Evolutionary conservation across 2,113 vertebrate genomes (phyloP).

Genomic region (Carettochelys insculpta): DNA sequence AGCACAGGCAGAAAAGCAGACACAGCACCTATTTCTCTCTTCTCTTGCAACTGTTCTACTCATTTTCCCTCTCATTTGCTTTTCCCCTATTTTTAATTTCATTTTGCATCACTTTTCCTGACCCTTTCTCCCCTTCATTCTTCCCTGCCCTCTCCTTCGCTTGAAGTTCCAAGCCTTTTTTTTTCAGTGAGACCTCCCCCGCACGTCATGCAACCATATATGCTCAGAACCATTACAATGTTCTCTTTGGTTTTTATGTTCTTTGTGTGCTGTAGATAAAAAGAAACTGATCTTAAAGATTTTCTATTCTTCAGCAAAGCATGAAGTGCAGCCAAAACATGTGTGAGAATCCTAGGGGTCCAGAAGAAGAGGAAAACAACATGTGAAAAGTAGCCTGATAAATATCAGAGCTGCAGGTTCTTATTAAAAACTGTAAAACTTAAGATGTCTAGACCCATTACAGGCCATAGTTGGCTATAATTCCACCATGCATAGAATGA

Average conservation of each 20-base stretch:
- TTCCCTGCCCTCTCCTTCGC: background rate
- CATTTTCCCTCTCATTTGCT: background rate
- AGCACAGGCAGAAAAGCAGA: background rate
- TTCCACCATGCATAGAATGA: too few relatives aligned
- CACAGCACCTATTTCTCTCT: background rate
- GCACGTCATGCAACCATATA: background rate
- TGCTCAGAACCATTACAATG: background rate
- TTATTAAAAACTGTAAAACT: background rate
- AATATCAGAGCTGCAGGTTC: background rate
- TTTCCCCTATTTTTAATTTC: background rate
- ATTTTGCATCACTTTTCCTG: background rate
- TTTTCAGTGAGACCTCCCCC: background rate
- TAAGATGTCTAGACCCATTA: background rate
- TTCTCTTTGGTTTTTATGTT: background rate
- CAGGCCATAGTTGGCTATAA: background rate
- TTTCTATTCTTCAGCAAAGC: background rate
- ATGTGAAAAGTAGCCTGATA: background rate
- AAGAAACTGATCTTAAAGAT: constrained; percentile 15
- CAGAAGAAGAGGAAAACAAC: background rate
- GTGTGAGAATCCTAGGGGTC: background rate
- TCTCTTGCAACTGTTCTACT: background rate
- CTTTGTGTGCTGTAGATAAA: constrained; percentile 2
- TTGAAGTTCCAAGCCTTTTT: background rate
- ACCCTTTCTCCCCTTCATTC: background rate
- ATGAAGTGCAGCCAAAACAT: background rate